Conservation (phyloP, 2,888 invertebrate species). For the Acleris laterana region DNA sequence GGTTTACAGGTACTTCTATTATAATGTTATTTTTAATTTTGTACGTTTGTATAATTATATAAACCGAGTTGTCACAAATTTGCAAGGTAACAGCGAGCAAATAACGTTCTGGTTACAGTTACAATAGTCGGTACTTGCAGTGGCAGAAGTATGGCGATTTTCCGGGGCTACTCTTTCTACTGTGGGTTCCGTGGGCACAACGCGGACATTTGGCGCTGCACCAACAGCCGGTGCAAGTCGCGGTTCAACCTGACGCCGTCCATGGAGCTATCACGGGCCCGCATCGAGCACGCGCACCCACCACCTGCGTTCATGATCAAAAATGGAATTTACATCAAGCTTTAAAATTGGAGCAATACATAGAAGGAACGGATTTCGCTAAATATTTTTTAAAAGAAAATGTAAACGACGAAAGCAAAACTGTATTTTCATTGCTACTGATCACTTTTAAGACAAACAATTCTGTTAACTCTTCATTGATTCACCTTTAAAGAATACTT, state of each 20-base stretch:
- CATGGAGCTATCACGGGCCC: constrained; percentile 18
- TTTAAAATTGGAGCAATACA: neutral
- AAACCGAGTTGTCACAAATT: too few species aligned
- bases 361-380: too few species aligned
- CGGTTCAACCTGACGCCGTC: constrained; percentile 37
- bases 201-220: constrained; percentile 38
- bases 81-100: too few species aligned
- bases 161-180: constrained; percentile 49
- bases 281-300: constrained; percentile 21
- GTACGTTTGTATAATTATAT: too few species aligned
- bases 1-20: too few species aligned
- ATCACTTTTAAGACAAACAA: too few species aligned
- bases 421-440: too few species aligned
- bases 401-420: too few species aligned
- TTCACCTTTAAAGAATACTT: too few species aligned
- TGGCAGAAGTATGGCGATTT: constrained; percentile 43
- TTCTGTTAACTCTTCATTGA: too few species aligned
- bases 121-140: constrained; percentile 42
- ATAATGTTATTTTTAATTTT: too few species aligned
- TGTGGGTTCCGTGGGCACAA: constrained; percentile 29
- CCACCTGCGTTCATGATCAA: constrained; percentile 17
- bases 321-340: constrained; percentile 15
- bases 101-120: constrained; percentile 40
- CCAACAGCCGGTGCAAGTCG: constrained; percentile 37
- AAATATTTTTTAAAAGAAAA: too few species aligned